phyloP scores from a whole-genome alignment of 2,113 vertebrate species.

The Piaya cayana region DNA sequence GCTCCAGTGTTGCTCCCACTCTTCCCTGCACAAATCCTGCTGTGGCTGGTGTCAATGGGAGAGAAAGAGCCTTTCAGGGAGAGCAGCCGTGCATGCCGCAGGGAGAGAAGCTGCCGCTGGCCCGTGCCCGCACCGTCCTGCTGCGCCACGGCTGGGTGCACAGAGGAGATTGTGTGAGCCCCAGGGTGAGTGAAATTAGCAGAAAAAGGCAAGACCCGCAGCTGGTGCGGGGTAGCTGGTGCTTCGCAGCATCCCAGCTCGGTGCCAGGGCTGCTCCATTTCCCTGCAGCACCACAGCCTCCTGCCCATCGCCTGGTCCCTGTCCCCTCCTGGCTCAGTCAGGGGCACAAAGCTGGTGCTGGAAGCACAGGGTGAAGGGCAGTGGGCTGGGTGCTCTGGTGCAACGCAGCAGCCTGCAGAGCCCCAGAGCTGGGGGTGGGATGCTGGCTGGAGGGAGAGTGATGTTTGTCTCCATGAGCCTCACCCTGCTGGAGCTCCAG shows the following conservation, averaged over 20 bases:
- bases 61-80: conserved; percentile 31
- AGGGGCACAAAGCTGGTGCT: neutral
- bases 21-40: fast-evolving
- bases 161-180: neutral
- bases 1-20: fast-evolving
- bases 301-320: fast-evolving
- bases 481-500: fast-evolving
- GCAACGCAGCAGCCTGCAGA: no score
- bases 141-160: fast-evolving
- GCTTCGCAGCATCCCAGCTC: neutral
- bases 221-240: neutral
- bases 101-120: neutral
- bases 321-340: neutral
- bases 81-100: neutral
- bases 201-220: neutral
- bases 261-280: fast-evolving
- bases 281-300: no score
- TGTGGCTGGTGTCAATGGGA: neutral
- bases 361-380: neutral
- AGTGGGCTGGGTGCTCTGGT: no score
- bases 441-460: neutral
- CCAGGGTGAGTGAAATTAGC: fast-evolving
- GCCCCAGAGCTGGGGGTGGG: no score
- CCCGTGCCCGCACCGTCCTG: neutral
- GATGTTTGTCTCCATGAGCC: fast-evolving